These are phyloP conservation scores for Xerus inauris DNA, from an alignment of 2,113 vertebrate genomes.

Conservation along the genomic window DNA sequence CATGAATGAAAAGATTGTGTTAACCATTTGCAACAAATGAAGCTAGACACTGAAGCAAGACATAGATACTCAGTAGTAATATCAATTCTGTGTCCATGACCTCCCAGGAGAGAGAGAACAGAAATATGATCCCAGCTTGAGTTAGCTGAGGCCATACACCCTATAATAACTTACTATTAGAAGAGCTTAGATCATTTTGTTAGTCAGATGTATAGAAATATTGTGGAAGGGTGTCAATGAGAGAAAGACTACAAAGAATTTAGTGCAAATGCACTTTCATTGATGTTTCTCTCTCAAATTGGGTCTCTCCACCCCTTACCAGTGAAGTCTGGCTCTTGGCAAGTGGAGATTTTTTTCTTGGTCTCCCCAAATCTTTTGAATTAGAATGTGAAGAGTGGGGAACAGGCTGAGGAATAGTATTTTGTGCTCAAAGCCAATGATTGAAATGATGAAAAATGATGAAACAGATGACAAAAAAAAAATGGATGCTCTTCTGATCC, in stretches of 20 bases:
- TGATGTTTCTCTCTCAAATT: neutral
- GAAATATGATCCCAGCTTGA: neutral
- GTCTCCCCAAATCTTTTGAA: neutral
- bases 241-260: neutral
- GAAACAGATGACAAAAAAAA: neutral
- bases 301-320: neutral
- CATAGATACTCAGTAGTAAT: neutral
- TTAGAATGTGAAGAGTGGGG: neutral
- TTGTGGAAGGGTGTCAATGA: neutral
- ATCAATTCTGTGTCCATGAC: neutral
- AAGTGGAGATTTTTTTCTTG: neutral
- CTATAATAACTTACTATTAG: neutral
- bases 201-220: neutral
- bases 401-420: neutral
- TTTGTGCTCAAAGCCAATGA: neutral
- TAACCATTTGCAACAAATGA: conserved; percentile 1
- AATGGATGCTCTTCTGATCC: neutral
- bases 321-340: neutral
- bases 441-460: neutral
- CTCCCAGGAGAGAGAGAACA: neutral
- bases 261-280: neutral
- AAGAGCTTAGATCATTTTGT: neutral
- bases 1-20: neutral
- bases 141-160: neutral
- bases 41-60: neutral